Conservation (phyloP, 2,888 invertebrate species). For the Eupithecia insigniata region DNA sequence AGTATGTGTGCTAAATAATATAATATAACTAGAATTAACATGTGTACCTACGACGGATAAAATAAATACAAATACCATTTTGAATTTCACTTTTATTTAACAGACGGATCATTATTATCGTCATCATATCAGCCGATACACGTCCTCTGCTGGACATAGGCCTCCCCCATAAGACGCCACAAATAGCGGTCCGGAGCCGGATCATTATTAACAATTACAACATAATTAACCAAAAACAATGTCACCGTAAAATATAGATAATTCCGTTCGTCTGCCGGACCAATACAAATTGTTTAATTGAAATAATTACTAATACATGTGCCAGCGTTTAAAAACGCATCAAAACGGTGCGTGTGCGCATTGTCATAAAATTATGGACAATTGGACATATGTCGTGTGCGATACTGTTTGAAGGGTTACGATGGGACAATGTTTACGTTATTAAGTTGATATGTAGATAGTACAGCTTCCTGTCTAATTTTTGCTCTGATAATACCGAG, state of each 20-base stretch:
- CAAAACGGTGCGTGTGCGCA: conserved; percentile 47
- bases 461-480: neutral
- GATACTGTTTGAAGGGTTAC: conserved; percentile 41
- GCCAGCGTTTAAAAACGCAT: conserved; percentile 66
- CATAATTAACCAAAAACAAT: conserved; percentile 28
- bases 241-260: conserved; percentile 22
- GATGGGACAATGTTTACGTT: conserved; percentile 4
- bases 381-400: conserved; percentile 55
- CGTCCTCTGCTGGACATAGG: too few relatives aligned
- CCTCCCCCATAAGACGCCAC: too few relatives aligned
- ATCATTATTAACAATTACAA: conserved; percentile 28
- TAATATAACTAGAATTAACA: too few relatives aligned
- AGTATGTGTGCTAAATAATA: too few relatives aligned
- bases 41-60: too few relatives aligned
- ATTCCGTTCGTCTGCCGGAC: conserved; percentile 39
- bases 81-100: neutral
- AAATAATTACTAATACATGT: conserved; percentile 63
- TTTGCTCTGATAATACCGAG: neutral
- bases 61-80: too few relatives aligned
- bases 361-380: conserved; percentile 50
- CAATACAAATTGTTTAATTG: conserved; percentile 33
- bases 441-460: neutral
- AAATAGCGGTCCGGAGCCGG: too few relatives aligned
- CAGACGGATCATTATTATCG: conserved; percentile 14
- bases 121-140: too few relatives aligned